Base-by-base conservation (phyloP, 2,113 vertebrate genomes). In the cattle (Bos taurus) region DNA sequence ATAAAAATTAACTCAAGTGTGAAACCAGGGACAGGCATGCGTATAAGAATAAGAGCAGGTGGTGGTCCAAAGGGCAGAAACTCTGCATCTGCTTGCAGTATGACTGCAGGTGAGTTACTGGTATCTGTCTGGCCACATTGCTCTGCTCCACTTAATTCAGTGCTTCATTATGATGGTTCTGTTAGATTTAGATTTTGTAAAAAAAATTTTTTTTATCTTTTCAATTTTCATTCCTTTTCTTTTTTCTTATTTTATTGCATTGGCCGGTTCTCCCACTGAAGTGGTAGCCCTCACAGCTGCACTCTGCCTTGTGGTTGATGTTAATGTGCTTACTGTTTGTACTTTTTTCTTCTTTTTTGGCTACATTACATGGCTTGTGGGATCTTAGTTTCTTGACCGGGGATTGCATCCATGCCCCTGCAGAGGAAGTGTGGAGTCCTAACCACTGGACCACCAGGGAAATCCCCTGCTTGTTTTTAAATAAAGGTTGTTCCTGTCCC, bases 71-170 rank as follows among this genome's bases (percentile, higher is more conserved):
- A 78, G 96, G 64, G 48, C 57, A 57, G 85, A 19, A 19, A 1
- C 26, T 23, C 77, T 2, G 0, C 1, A 3, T 19, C 2, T 60
- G 8, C 28, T 10, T 21, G 46, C 48, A 0, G 0, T 3, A 0
- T 16, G 77, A 40, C 25, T 2, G 46, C 3, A 46, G n/a, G n/a
- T 8, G 2, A 21, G 62, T 11, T 3, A 2, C 81, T 83, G 81
- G 33, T 54, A 5, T 25, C 81, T 25, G 48, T 54, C 40, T 16
- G 26, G 36, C 43, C 8, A 3, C 88, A 52, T 50, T 16, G 71
- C 60, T 57, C 13, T 3, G 30, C 40, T 36, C 8, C 6, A 6
- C 59, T 54, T 36, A 14, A 19, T 33, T 26, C 40, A 74, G 0
- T 17, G 2, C 28, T 43, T 2, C 7, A 28, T 52, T 48, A 23